phyloP scores from a whole-genome alignment of 1,140 invertebrate genomes.

The Oncopeltus fasciatus region DNA sequence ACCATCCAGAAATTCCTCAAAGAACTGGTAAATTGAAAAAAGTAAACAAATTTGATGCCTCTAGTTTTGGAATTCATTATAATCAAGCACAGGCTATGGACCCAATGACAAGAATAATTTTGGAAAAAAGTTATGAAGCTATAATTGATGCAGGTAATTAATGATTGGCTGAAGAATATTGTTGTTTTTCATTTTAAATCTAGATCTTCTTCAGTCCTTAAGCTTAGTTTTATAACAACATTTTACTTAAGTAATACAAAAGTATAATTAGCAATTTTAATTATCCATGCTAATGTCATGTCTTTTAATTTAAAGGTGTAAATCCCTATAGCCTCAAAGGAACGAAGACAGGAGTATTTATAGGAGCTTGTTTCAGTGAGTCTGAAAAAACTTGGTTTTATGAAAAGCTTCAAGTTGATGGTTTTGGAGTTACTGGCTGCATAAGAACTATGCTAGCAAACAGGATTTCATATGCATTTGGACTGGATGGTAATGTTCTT shows the following conservation, averaged over 20 bases:
- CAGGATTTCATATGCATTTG: slow-evolving; percentile 63
- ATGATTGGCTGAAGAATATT: no score
- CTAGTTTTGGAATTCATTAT: slow-evolving; percentile 67
- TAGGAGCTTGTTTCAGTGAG: slow-evolving; percentile 67
- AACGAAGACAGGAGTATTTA: slow-evolving; percentile 64
- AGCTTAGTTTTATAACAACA: no score
- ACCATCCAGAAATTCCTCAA: slow-evolving; percentile 51
- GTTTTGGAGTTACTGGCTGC: slow-evolving; percentile 61
- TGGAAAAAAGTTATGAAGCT: slow-evolving; percentile 75
- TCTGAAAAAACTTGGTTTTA: slow-evolving; percentile 54
- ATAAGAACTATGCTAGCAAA: slow-evolving; percentile 83
- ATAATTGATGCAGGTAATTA: slow-evolving; percentile 68
- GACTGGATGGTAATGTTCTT: slow-evolving; percentile 43
- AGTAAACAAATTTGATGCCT: slow-evolving; percentile 65
- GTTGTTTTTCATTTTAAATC: no score
- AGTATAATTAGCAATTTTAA: no score
- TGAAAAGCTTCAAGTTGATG: slow-evolving; percentile 40
- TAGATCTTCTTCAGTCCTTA: no score
- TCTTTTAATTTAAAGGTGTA: slow-evolving; percentile 32
- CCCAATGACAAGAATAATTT: slow-evolving; percentile 67
- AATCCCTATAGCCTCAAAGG: slow-evolving; percentile 45
- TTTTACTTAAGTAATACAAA: no score
- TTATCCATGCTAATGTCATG: no score
- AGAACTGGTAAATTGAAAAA: slow-evolving; percentile 66
- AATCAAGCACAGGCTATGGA: slow-evolving; percentile 79